A percentile compares a stretch with the other conserved stretches of the same genome.
These are phyloP conservation scores for Salticus scenicus DNA, from an alignment of 2,888 invertebrate species.

Conservation along the genomic window DNA sequence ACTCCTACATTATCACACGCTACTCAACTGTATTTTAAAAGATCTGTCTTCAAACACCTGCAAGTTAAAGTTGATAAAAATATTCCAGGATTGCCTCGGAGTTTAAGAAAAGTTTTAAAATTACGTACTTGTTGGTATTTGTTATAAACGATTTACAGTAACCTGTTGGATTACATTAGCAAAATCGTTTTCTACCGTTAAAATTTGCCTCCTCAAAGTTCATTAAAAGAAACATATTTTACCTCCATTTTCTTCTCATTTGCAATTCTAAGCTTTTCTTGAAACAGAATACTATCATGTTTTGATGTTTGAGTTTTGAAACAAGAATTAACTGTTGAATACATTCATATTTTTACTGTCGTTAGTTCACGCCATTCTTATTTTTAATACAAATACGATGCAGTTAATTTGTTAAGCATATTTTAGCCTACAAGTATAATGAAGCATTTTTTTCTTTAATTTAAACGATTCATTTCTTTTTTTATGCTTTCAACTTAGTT, in stretches of 20 bases:
- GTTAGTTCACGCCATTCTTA: too few relatives aligned
- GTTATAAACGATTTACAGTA: neutral
- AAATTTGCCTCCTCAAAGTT: neutral
- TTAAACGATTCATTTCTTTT: too few relatives aligned
- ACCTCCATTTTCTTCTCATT: neutral
- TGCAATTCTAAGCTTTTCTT: neutral
- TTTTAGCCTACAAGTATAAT: too few relatives aligned
- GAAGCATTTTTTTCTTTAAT: too few relatives aligned
- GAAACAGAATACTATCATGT: too few relatives aligned
- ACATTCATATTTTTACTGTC: too few relatives aligned
- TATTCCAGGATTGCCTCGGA: neutral
- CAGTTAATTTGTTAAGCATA: too few relatives aligned
- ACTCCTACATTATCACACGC: neutral
- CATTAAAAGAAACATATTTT: neutral
- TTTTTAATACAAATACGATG: too few relatives aligned
- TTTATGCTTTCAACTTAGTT: too few relatives aligned
- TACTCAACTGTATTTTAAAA: neutral
- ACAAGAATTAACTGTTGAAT: too few relatives aligned
- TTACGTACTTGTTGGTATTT: neutral
- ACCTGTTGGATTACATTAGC: neutral
- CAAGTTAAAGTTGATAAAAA: neutral
- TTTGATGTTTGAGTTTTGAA: too few relatives aligned
- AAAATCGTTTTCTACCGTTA: neutral
- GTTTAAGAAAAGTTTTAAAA: neutral
- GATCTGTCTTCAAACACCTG: neutral